Base-by-base conservation (phyloP, 2,888 invertebrate genomes). In the Drosophila melanocephala region DNA sequence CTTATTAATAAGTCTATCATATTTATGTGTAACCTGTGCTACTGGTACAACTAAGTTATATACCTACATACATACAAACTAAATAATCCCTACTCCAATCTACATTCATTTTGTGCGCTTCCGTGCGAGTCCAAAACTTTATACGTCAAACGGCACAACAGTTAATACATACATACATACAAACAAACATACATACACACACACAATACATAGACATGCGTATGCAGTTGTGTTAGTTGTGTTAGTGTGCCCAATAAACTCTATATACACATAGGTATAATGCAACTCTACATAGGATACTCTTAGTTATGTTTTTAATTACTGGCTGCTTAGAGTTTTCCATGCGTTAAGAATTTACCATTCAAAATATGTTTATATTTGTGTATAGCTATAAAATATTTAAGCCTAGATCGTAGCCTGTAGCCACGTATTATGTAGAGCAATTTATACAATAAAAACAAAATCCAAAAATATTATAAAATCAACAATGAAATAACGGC, bases 381-480 rank as follows among this genome's bases (percentile, higher is more conserved):
- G 84, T 86, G 86, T 86, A 88, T 87, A 87, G 84, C 79, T 87
- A 80, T 82, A 61, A 79, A 79, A 57, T 84, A 79, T 70, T 77
- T 87, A 86, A 89, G 86, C 74, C 64, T 86, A 86, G 84, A 68
- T 86, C 59, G 56, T 85, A 85, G 87, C 60, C 67, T 67, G 73
- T 87, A 85, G 84, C 79, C 85, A 87, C 84, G 89, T 86, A 89
- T 75, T 83, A 81, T 85, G 88, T 88, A 88, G 84, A 87, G 84
- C 78, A 84, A 84, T 87, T 84, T 87, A 87, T 87, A 81, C 70
- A 75, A 83, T 79, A 85, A 84, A 81, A 64, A 62, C 42, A 62
- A 72, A 64, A 72, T 71, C 56, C 68, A 77, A 77, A 80, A 80
- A 72, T 62, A 69, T 56, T 58, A 56, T 52, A 44, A 56, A 53